A percentile compares a stretch with the other conserved stretches of the same genome.
These are phyloP conservation scores for Lasioglossum pauxillum DNA, from an alignment of 2,888 invertebrate species.

Conservation along the genomic window DNA sequence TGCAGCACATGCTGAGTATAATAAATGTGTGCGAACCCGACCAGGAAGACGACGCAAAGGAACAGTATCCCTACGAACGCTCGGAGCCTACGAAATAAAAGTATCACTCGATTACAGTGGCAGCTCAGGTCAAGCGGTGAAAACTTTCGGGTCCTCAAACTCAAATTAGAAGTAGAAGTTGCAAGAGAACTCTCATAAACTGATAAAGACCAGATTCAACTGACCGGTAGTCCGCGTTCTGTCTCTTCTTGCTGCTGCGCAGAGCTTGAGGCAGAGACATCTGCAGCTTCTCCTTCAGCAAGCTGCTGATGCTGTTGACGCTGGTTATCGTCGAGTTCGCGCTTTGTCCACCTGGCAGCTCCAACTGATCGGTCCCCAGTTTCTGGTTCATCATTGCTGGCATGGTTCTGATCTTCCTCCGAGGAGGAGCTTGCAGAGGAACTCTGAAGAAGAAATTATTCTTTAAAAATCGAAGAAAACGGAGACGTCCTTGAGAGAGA, in stretches of 20 bases:
- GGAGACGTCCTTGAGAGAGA: neutral
- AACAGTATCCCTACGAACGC: conserved; percentile 93
- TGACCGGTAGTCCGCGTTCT: conserved; percentile 83
- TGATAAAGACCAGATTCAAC: neutral
- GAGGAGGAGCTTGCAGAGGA: conserved; percentile 87
- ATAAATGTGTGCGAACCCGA: conserved; percentile 93
- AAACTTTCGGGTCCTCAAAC: too few species aligned
- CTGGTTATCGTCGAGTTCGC: conserved; percentile 93
- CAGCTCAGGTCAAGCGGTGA: too few species aligned
- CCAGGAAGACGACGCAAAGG: conserved; percentile 92
- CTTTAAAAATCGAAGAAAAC: neutral
- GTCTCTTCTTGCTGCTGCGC: conserved; percentile 80
- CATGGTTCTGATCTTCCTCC: conserved; percentile 88
- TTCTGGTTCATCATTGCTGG: conserved; percentile 86
- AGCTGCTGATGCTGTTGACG: conserved; percentile 93
- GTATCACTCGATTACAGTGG: too few species aligned
- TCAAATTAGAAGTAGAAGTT: too few species aligned
- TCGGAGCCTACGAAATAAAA: conserved; percentile 87
- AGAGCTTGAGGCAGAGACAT: conserved; percentile 84
- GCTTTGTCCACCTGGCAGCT: conserved; percentile 87
- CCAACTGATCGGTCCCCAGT: conserved; percentile 85
- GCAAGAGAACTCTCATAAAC: too few species aligned
- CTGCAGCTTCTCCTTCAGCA: conserved; percentile 93
- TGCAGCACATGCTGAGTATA: conserved; percentile 93
- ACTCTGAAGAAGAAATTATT: conserved; percentile 85